Evolutionary conservation across 2,797 vertebrate species (phyloP).

Genomic region (Tragelaphus oryx): DNA sequence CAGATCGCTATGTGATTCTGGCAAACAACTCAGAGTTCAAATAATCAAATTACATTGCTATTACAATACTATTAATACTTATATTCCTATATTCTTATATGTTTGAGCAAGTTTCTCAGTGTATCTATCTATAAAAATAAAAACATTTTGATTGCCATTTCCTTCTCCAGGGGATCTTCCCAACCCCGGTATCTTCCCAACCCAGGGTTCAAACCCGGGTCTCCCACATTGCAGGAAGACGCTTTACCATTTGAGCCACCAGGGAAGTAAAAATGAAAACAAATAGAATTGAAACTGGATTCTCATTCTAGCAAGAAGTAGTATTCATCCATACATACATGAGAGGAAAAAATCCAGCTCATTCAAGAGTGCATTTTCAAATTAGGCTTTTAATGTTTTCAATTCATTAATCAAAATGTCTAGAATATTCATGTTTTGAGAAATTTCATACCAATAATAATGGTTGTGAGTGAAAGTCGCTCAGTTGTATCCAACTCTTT

Average conservation of each 20-base stretch:
- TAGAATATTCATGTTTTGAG: neutral
- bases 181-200: neutral
- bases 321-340: neutral
- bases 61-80: neutral
- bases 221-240: neutral
- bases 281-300: neutral
- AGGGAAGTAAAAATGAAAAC: neutral
- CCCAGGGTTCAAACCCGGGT: neutral
- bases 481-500: neutral
- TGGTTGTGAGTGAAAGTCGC: neutral
- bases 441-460: neutral
- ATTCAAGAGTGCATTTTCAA: neutral
- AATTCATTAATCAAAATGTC: neutral
- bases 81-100: neutral
- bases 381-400: neutral
- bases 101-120: neutral
- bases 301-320: neutral
- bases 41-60: neutral
- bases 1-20: neutral
- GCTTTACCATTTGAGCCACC: neutral
- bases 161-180: neutral
- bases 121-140: neutral
- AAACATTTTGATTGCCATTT: neutral
- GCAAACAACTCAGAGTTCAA: neutral
- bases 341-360: neutral